phyloP scores from a whole-genome alignment of 2,888 invertebrate genomes.

The Epinotia brunnichana region DNA sequence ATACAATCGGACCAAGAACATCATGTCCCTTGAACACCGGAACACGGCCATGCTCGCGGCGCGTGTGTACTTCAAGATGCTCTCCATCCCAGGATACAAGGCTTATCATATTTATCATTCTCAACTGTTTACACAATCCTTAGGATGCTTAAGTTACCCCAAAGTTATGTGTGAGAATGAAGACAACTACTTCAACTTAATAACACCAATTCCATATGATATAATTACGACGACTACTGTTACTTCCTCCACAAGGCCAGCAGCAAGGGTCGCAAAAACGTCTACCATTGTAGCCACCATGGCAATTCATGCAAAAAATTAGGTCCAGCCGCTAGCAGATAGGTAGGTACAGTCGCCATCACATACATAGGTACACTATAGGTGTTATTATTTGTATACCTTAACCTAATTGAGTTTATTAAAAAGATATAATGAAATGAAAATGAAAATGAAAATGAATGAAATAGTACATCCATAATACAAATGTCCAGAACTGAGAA shows the following conservation, averaged over 20 bases:
- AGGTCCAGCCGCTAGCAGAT: no score
- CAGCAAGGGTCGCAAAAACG: slow-evolving; percentile 28
- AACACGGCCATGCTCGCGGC: slow-evolving; percentile 82
- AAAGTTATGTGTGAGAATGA: slow-evolving; percentile 71
- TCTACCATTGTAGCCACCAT: slow-evolving; percentile 49
- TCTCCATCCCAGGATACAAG: slow-evolving; percentile 86
- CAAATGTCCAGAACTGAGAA: no score
- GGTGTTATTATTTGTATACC: no score
- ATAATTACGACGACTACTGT: slow-evolving; percentile 48
- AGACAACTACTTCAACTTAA: slow-evolving; percentile 62
- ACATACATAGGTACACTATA: no score
- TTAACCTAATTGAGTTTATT: no score
- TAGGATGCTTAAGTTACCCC: slow-evolving; percentile 72
- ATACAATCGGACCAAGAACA: slow-evolving; percentile 83
- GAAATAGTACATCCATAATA: no score
- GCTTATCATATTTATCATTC: slow-evolving; percentile 87
- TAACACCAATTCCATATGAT: no score
- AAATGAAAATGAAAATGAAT: no score
- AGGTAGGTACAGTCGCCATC: no score
- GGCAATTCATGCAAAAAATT: slow-evolving; percentile 46
- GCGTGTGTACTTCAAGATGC: slow-evolving; percentile 84
- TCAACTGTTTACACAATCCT: slow-evolving; percentile 81
- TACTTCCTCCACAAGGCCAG: slow-evolving; percentile 44
- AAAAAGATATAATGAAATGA: no score
- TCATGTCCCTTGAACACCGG: slow-evolving; percentile 70